These are phyloP conservation scores for Hyles lineata DNA, from an alignment of 2,888 invertebrate species.

Conservation along the genomic window DNA sequence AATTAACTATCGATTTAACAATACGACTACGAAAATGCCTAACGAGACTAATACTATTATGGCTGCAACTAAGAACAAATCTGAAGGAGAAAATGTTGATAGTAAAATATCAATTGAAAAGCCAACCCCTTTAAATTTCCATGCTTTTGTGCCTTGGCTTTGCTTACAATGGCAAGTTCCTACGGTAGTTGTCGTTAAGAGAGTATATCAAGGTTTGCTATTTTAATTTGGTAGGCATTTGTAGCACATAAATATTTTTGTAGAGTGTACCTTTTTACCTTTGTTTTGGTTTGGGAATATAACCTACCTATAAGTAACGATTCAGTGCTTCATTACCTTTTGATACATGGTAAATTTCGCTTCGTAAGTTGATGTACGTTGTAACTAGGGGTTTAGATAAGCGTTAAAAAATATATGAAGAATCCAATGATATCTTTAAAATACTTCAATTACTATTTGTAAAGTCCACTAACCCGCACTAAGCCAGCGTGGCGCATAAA, in stretches of 20 bases:
- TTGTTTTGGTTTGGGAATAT: too few relatives aligned
- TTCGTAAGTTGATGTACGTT: too few relatives aligned
- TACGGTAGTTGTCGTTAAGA: conserved; percentile 44
- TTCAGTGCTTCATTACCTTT: too few relatives aligned
- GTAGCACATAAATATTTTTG: background rate
- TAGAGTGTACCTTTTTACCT: too few relatives aligned
- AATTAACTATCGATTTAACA: background rate
- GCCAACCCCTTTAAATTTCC: conserved; percentile 58
- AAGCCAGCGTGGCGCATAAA: too few relatives aligned
- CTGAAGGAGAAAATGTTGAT: conserved; percentile 18
- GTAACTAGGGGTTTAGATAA: too few relatives aligned
- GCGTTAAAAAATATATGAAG: too few relatives aligned
- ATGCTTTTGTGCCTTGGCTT: conserved; percentile 62
- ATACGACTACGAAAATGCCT: background rate
- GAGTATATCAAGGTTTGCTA: conserved; percentile 46
- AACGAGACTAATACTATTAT: background rate
- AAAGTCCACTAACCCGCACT: too few relatives aligned
- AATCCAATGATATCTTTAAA: too few relatives aligned
- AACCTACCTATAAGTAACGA: too few relatives aligned
- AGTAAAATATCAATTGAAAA: conserved; percentile 27
- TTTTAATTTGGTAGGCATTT: conserved; percentile 30
- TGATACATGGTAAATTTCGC: too few relatives aligned
- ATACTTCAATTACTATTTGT: too few relatives aligned
- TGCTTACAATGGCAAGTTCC: conserved; percentile 50
- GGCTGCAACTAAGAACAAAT: background rate